Percentiles rank a stretch among this genome's conserved stretches.
phyloP scores from a whole-genome alignment of 2,888 invertebrate genomes.

The Galeruca laticollis region DNA sequence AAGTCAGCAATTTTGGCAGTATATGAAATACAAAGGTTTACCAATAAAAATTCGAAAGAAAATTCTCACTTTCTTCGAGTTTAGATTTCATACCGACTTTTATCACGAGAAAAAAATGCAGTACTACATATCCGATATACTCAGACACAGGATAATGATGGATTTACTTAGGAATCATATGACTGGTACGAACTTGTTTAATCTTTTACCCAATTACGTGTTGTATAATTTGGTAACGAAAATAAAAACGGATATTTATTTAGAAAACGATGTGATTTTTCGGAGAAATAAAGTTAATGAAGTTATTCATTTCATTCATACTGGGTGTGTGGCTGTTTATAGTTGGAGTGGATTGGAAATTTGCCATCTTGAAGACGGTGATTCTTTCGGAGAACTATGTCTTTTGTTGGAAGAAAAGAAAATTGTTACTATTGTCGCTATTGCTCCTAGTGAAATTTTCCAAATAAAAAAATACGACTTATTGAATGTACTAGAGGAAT shows the following conservation, averaged over 20 bases:
- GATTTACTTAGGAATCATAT: slow-evolving; percentile 62
- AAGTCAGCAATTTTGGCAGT: slow-evolving; percentile 65
- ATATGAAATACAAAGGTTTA: slow-evolving; percentile 65
- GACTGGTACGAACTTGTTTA: slow-evolving; percentile 63
- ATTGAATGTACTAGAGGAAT: slow-evolving; percentile 59
- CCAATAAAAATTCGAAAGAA: slow-evolving; percentile 61
- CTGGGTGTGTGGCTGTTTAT: slow-evolving; percentile 56
- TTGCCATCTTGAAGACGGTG: slow-evolving; percentile 67
- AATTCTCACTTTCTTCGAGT: slow-evolving; percentile 63
- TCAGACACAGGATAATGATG: slow-evolving; percentile 61
- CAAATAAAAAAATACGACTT: slow-evolving; percentile 64
- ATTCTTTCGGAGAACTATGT: slow-evolving; percentile 67
- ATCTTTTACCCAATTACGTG: slow-evolving; percentile 46
- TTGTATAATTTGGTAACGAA: slow-evolving; percentile 25
- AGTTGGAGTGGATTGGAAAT: slow-evolving; percentile 64
- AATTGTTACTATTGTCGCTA: slow-evolving; percentile 64
- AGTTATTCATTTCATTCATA: slow-evolving; percentile 39
- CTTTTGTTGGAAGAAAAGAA: slow-evolving; percentile 64
- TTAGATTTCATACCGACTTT: slow-evolving; percentile 63
- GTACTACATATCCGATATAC: slow-evolving; percentile 51
- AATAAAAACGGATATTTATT: slow-evolving; percentile 36
- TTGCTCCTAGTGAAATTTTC: slow-evolving; percentile 67
- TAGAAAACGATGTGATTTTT: slow-evolving; percentile 35
- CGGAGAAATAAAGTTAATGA: slow-evolving; percentile 4
- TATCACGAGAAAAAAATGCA: slow-evolving; percentile 64